Evolutionary conservation across 2,888 invertebrate genomes (phyloP).

Genomic region (Acanthococcus lagerstroemiae): DNA sequence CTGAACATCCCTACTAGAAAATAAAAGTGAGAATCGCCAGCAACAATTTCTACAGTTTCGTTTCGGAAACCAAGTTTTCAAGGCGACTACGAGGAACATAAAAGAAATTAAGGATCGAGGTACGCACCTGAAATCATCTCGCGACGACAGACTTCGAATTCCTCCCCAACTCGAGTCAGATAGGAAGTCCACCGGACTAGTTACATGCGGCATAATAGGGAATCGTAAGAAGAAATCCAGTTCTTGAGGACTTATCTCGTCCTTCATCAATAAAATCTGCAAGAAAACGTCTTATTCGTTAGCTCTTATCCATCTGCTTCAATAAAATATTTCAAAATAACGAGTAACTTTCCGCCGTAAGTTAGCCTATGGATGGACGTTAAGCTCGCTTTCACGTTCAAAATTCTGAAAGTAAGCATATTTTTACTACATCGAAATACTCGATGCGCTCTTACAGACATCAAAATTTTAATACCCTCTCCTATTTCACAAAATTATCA

Average conservation of each 20-base stretch:
- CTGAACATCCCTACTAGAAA: too few relatives aligned
- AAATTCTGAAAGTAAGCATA: too few relatives aligned
- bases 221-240: constrained; percentile 87
- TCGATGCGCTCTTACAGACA: too few relatives aligned
- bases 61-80: background rate
- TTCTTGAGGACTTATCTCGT: constrained; percentile 74
- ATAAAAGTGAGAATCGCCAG: too few relatives aligned
- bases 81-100: background rate
- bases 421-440: too few relatives aligned
- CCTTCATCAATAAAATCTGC: constrained; percentile 74
- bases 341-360: too few relatives aligned
- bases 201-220: constrained; percentile 83
- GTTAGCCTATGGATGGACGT: too few relatives aligned
- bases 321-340: too few relatives aligned
- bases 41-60: too few relatives aligned
- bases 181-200: constrained; percentile 88
- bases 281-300: constrained; percentile 25
- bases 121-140: constrained; percentile 69
- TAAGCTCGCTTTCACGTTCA: too few relatives aligned
- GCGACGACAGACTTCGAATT: constrained; percentile 76
- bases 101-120: background rate
- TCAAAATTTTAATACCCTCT: too few relatives aligned
- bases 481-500: background rate
- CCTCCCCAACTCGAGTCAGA: constrained; percentile 91
- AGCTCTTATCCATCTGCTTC: too few relatives aligned